Conservation (phyloP, 2,113 vertebrate species). For the Emydocephalus ijimae region DNA sequence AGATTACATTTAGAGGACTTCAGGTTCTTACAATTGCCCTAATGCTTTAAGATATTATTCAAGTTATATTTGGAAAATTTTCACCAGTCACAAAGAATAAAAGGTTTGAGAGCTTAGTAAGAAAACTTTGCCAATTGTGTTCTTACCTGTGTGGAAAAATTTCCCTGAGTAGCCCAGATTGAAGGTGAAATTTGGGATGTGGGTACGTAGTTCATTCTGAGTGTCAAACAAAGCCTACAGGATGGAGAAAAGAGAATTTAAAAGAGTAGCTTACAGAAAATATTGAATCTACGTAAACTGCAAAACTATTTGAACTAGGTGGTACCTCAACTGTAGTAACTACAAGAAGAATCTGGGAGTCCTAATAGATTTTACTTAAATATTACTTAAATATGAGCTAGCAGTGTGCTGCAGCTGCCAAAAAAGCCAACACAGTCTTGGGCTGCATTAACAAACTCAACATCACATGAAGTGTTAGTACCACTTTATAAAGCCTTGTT, state of each 20-base stretch:
- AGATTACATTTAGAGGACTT: neutral
- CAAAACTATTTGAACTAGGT: neutral
- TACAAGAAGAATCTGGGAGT: neutral
- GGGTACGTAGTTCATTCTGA: constrained; percentile 86
- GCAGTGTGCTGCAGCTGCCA: neutral
- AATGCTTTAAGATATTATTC: neutral
- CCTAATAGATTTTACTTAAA: too few relatives aligned
- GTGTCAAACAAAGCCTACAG: constrained; percentile 89
- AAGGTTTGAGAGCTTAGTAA: neutral
- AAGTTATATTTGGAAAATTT: neutral
- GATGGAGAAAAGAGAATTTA: constrained; percentile 18
- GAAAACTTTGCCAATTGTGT: neutral
- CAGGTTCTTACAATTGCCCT: neutral
- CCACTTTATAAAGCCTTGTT: neutral
- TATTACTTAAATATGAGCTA: neutral
- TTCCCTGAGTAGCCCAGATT: constrained; percentile 99
- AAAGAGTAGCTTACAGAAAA: rapidly evolving
- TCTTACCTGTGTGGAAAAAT: constrained; percentile 96
- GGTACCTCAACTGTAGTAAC: neutral
- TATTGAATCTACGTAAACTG: neutral
- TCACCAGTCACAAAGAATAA: neutral
- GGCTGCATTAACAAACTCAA: neutral
- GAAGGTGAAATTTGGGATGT: constrained; percentile 98
- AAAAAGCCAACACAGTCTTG: neutral
- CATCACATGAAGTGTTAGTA: neutral